Evolutionary conservation across 2,888 invertebrate genomes (phyloP), one percentile per base, ranked within the genome.

Genomic region (Smittia sp.): DNA sequence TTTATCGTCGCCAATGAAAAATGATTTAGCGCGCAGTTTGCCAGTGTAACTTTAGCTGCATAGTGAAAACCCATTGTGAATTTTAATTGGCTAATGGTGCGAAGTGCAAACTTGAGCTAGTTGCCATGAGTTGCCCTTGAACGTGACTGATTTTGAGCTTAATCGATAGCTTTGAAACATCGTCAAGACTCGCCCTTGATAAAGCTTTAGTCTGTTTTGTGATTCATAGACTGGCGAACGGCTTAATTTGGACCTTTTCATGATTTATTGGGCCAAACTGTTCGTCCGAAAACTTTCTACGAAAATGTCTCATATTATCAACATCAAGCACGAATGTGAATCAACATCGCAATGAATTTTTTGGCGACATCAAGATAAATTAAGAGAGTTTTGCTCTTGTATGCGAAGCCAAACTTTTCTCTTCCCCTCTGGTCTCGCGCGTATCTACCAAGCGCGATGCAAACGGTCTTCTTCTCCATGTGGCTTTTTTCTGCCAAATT

Each of bases 221-320:
- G 15, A 46, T n/a, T 46, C 46, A 46, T 46, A n/a, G n/a, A n/a
- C n/a, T n/a, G n/a, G 46, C 4, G 15, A 46, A 15, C n/a, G 9
- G 15, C 46, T 46, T 46, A 46, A 46, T 46, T 46, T 46, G 46
- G n/a, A 46, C 46, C 46, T 46, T n/a, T 46, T 46, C 46, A 46
- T 46, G 46, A 46, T 46, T 46, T 46, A 46, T 46, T 13, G 46
- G 3, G 46, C 46, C 6, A 11, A 46, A 46, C 32, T 32, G 4
- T 2, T 46, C 13, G 46, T 15, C 46, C 46, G 15, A 46, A 15
- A 46, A 15, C 46, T 46, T 32, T 32, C 46, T 46, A 46, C n/a
- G 6, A 46, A 32, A 3, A 6, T 32, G 32, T 32, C 32, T 32
- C 3, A 32, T 32, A 9, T 6, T 32, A 32, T 32, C 32, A 32